Conservation (phyloP, 2,888 invertebrate genomes). For the Oegoconia quadripuncta region DNA sequence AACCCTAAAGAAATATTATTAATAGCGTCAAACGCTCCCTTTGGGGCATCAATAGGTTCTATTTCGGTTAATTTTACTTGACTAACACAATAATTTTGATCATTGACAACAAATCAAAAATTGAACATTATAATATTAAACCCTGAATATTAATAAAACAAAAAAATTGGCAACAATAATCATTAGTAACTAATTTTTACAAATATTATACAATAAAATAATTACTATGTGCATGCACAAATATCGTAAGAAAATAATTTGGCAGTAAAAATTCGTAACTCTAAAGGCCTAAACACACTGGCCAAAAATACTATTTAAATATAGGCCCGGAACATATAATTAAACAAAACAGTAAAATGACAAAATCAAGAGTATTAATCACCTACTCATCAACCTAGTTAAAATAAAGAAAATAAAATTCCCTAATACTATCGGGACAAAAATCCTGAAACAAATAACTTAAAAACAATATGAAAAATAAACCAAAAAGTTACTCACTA, state of each 20-base stretch:
- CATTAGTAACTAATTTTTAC: slow-evolving; percentile 70
- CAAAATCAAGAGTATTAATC: slow-evolving; percentile 74
- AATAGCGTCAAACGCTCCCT: slow-evolving; percentile 78
- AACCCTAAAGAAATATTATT: slow-evolving; percentile 76
- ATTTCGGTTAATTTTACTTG: slow-evolving; percentile 74
- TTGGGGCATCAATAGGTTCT: slow-evolving; percentile 74
- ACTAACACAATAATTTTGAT: slow-evolving; percentile 79
- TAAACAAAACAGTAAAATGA: slow-evolving; percentile 74
- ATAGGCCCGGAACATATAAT: slow-evolving; percentile 72
- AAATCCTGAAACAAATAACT: slow-evolving; percentile 79
- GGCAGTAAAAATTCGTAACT: slow-evolving; percentile 79
- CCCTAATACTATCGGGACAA: slow-evolving; percentile 79
- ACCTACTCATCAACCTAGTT: slow-evolving; percentile 69
- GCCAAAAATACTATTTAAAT: slow-evolving; percentile 76
- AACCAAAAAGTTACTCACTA: slow-evolving; percentile 78
- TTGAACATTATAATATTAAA: slow-evolving; percentile 74
- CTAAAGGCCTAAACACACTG: slow-evolving; percentile 76
- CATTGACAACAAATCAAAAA: slow-evolving; percentile 76
- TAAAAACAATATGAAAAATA: slow-evolving; percentile 78
- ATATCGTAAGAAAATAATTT: slow-evolving; percentile 79
- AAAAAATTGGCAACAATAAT: slow-evolving; percentile 73
- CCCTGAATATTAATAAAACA: slow-evolving; percentile 75
- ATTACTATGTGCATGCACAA: slow-evolving; percentile 78
- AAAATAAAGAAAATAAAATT: slow-evolving; percentile 77
- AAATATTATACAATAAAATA: slow-evolving; percentile 76